Evolutionary conservation across 2,113 vertebrate genomes (phyloP), one percentile per base, ranked within the genome.

Genomic region (Tupaia chinensis): DNA sequence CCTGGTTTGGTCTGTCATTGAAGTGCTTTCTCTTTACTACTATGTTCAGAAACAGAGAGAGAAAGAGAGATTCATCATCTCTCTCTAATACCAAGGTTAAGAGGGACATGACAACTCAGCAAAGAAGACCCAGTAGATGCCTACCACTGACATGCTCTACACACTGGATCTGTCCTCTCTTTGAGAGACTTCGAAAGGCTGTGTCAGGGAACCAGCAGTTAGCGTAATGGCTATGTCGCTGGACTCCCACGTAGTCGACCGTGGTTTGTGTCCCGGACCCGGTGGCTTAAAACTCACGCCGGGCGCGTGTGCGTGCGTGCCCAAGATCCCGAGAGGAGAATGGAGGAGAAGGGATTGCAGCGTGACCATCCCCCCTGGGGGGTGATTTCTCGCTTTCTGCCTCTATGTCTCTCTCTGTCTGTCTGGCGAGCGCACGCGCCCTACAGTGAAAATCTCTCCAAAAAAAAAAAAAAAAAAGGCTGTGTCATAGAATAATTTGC

Each of bases 401-500:
- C 32, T 32, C 32, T 32, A 32, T 32, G 32, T 32, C 32, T 32
- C 32, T 32, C 32, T 32, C 32, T 32, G 32, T 32, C 32, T 32
- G 32, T 32, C 32, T 32, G 32, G 32, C 32, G 32, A 32, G 32
- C 2, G 32, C 32, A 32, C 2, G 32, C 32, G 32, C 32, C 32
- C 32, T 32, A 32, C 32, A 32, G 32, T 32, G 32, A 32, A 32
- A 32, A 32, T 32, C 32, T 32, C 32, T 32, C 32, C 32, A 32
- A 32, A 32, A 32, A 32, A 32, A 32, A 32, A 32, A 32, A 32
- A 32, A 32, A 32, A 65, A 4, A 93, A 63, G 61, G 34, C 90
- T 69, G 19, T 73, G 63, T 92, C 63, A 44, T 29, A 22, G 13
- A 89, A 92, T 72, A 79, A 84, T 63, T 92, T 94, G 88, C 94